Base-by-base conservation (phyloP, 2,888 invertebrate species). In the Tetragnatha montana region DNA sequence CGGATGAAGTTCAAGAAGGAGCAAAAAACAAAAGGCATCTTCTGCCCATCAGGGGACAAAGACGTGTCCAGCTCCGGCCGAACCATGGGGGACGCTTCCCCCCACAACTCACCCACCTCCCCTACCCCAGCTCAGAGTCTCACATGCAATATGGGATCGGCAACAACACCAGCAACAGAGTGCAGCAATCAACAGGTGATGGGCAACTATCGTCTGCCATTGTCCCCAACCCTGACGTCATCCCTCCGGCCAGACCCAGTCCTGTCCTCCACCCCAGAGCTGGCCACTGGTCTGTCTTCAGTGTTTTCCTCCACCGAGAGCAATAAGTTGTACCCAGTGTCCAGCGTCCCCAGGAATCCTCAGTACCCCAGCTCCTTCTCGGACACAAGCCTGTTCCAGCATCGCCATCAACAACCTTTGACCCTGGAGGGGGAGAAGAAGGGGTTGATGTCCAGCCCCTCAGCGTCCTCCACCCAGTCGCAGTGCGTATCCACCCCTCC, bases 1-100 rank as follows among this genome's bases (percentile, higher is more conserved):
- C 78, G 91, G 17, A 91, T 91, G 91, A 91, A 91, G 35, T 88
- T 79, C 81, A 91, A 91, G 71, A 91, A 91, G 17, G 91, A 91
- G 21, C 86, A 82, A 69, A 91, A 90, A n/a, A 69, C 82, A 1
- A 89, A 90, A 69, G 89, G 89, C 14, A 12, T 86, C 49, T 84
- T 75, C n/a, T 71, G 78, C n/a, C 86, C 69, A 21, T 21, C 6
- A 17, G 6, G 17, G 7, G 90, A 90, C 12, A 90, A 90, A 80
- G 84, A 90, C 35, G 35, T 81, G 51, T 71, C 87, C 8, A 76
- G 79, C 47, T 78, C 87, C 17, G 83, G 78, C 6, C 22, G 83
- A 75, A 83, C 75, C 60, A 68, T 73, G 19, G 17, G 81, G 14
- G 71, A 51, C 14, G 79, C 89, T 73, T 81, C 82, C 1, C 90